Conservation (phyloP, 2,888 invertebrate species). For the Prosopocoilus inquinatus region DNA sequence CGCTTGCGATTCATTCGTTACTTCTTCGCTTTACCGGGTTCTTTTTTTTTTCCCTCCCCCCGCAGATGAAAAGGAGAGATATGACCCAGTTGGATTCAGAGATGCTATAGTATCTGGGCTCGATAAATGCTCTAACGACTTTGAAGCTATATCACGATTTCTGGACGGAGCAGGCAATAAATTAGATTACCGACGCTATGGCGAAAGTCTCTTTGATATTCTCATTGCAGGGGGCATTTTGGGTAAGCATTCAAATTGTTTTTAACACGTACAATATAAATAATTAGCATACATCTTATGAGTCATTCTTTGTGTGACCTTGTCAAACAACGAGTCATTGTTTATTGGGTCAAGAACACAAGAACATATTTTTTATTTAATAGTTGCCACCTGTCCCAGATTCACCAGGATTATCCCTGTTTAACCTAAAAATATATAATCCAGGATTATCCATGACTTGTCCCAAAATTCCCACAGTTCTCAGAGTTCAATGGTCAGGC, state of each 20-base stretch:
- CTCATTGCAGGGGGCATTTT: conserved; percentile 95
- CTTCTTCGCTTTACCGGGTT: conserved; percentile 1
- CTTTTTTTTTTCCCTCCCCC: conserved; percentile 25
- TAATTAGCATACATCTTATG: too few species aligned
- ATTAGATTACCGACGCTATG: conserved; percentile 96
- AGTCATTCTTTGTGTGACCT: too few species aligned
- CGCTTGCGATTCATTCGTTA: conserved; percentile 4
- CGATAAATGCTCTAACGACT: conserved; percentile 91
- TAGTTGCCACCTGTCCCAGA: too few species aligned
- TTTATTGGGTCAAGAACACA: too few species aligned
- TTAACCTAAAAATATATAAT: too few species aligned
- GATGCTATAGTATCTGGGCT: conserved; percentile 94
- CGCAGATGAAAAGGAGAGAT: conserved; percentile 99
- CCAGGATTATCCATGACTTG: too few species aligned
- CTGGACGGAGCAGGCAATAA: conserved; percentile 93
- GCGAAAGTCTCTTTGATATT: conserved; percentile 96
- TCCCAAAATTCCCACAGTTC: too few species aligned
- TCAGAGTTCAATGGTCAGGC: too few species aligned
- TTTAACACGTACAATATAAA: too few species aligned
- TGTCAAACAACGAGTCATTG: too few species aligned
- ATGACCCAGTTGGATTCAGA: conserved; percentile 97
- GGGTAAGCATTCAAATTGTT: conserved; percentile 56
- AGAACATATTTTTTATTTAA: too few species aligned
- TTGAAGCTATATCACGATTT: conserved; percentile 94
- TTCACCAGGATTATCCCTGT: too few species aligned